Percentiles rank a stretch among this genome's conserved stretches.
These are phyloP conservation scores for Mus spretus DNA, from an alignment of 2,797 vertebrate genomes.

Conservation along the genomic window DNA sequence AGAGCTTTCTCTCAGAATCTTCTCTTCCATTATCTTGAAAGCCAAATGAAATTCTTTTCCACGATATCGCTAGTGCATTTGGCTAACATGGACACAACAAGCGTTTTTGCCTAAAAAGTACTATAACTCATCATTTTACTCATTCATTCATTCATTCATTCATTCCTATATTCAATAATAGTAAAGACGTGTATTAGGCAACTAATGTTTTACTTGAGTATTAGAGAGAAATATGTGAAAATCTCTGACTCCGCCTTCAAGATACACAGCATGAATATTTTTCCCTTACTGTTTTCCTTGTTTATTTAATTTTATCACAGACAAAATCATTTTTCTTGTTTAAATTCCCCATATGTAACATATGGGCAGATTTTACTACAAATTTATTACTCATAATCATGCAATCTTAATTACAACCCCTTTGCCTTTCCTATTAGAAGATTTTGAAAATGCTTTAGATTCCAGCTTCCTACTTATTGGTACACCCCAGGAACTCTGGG, in stretches of 20 bases:
- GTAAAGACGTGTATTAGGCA: neutral
- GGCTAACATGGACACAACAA: neutral
- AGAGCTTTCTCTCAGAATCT: neutral
- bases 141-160: conserved; percentile 7
- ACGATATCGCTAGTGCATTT: neutral
- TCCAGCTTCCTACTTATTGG: neutral
- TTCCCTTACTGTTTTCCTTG: neutral
- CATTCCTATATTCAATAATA: neutral
- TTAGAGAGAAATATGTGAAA: neutral
- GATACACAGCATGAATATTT: neutral
- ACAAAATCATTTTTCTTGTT: neutral
- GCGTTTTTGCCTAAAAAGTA: neutral
- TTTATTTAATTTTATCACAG: conserved; percentile 45
- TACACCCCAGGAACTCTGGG: neutral
- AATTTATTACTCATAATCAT: neutral
- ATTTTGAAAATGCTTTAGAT: neutral
- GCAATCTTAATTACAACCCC: neutral
- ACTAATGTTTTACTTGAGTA: neutral
- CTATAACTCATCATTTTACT: neutral
- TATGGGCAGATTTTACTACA: neutral
- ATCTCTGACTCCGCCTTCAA: neutral
- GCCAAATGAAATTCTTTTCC: neutral
- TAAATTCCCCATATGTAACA: neutral
- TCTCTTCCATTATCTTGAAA: neutral
- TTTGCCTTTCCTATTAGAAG: neutral